Base-by-base conservation (phyloP, 2,797 vertebrate genomes). In the Parauchenoglanis ngamensis region DNA sequence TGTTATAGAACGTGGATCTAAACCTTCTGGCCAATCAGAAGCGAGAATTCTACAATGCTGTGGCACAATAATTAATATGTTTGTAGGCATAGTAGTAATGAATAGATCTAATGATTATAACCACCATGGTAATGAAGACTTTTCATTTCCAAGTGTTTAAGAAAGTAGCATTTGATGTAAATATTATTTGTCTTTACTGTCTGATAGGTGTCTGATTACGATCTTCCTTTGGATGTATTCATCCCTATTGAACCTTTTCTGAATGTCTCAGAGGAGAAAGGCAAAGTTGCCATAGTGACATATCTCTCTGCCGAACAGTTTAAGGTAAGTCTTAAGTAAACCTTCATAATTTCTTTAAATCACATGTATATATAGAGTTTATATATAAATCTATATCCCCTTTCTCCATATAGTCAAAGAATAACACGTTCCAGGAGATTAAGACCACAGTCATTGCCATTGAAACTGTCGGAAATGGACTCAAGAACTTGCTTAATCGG, bases 381-480 rank as follows among this genome's bases (percentile, higher is more conserved):
- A 10, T 25, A 8, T 49, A 13, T 0, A 46, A 23, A 65, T 65
- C 13, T n/a, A 63, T 17, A 61, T 44, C 49, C 40, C 40, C 40
- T 40, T 40, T 40, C 80, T 28, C 12, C 25, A 85, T 7, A 56
- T 44, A 17, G 61, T 83, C 35, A 82, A 84, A 87, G 88, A 0
- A 25, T 12, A 25, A 46, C 23, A 0, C 57, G 4, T 2, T 0
- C 10, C 3, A 77, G 7, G 86, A 82, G 8, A 0, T 94, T 67
- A 1, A 6, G 31, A 93, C 94, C 2, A 63, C 84, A 83, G 87
- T 93, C 28, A 77, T 94, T 52, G 90, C 95, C 54, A 90, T 95
- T 52, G 94, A 95, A 89, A 2, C 86, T 0, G 52, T 83, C 1
- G 85, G 40, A 3, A 2, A 6, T 0, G 40, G 0, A 1, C 75